Evolutionary conservation across 2,797 vertebrate species (phyloP), one percentile per base, ranked within the genome.

Genomic region (Epinephelus awoara): DNA sequence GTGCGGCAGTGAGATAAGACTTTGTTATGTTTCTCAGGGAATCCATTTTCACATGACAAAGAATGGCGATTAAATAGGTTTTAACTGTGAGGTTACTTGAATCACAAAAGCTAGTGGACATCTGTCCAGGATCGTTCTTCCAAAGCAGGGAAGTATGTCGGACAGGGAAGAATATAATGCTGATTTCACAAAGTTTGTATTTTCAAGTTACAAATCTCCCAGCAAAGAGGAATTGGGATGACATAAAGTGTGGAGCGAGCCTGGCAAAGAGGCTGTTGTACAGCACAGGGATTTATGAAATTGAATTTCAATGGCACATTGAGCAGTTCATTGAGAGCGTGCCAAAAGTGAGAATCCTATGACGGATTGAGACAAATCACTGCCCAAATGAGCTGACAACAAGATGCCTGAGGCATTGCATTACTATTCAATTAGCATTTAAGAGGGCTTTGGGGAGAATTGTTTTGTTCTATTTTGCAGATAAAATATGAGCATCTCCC

Each of bases 371-470:
- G 95, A 96, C 91, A 92, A 95, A 96, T 95, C 91, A 91, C 86
- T 82, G 92, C 88, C 92, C 93, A 93, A 95, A 95, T 91, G 88
- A 95, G 95, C 91, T 92, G 94, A 95, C 95, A 95, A 95, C 94
- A 94, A 93, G 92, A 88, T 87, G 91, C 95, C 91, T 85, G 81
- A 84, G 93, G 93, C 94, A 79, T 92, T 89, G 91, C 92, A 94
- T 95, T 94, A 93, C 94, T 94, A 93, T 95, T 96, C 94, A 96
- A 95, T 96, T 96, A 96, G 94, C 91, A 92, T 95, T 93, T 94
- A 95, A 95, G 92, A 93, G 83, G 91, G 88, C 93, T 95, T 93
- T 89, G 83, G 93, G 93, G 93, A 89, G 89, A 91, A 90, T 87
- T 90, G 90, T 93, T 93, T 94, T 89, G 86, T 91, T 94, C 92